These are phyloP conservation scores for Chymomyza costata DNA, from an alignment of 1,140 invertebrate species.

Conservation along the genomic window DNA sequence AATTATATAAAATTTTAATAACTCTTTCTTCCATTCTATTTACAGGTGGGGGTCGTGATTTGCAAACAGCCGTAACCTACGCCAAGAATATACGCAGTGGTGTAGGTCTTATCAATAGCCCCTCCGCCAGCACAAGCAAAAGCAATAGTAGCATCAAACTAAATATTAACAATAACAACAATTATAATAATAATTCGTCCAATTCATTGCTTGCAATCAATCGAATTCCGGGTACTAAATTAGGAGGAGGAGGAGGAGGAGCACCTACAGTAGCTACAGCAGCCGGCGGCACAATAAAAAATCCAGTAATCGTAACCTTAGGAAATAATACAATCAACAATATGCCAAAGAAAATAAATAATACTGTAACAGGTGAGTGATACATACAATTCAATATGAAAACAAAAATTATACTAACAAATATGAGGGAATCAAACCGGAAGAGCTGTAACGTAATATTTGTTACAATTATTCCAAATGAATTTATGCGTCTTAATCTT, in stretches of 20 bases:
- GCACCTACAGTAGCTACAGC: conserved; percentile 15
- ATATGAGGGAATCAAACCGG: too few relatives aligned
- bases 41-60: conserved; percentile 86
- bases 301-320: conserved; percentile 30
- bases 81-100: conserved; percentile 74
- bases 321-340: conserved; percentile 46
- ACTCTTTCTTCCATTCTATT: conserved; percentile 8
- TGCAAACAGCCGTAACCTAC: conserved; percentile 83
- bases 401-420: too few relatives aligned
- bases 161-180: conserved; percentile 28
- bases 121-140: conserved; percentile 11
- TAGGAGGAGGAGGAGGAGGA: too few relatives aligned
- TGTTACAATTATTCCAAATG: too few relatives aligned
- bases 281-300: conserved; percentile 12
- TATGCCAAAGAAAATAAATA: conserved; percentile 64
- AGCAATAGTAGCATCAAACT: conserved; percentile 6
- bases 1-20: too few relatives aligned
- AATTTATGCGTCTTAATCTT: too few relatives aligned
- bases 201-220: neutral
- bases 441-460: too few relatives aligned
- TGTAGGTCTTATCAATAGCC: conserved; percentile 29
- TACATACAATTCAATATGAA: too few relatives aligned
- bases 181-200: conserved; percentile 5
- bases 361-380: conserved; percentile 44
- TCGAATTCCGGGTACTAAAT: neutral